Evolutionary conservation across 2,888 invertebrate species (phyloP).

Genomic region (Eupsilia transversa): DNA sequence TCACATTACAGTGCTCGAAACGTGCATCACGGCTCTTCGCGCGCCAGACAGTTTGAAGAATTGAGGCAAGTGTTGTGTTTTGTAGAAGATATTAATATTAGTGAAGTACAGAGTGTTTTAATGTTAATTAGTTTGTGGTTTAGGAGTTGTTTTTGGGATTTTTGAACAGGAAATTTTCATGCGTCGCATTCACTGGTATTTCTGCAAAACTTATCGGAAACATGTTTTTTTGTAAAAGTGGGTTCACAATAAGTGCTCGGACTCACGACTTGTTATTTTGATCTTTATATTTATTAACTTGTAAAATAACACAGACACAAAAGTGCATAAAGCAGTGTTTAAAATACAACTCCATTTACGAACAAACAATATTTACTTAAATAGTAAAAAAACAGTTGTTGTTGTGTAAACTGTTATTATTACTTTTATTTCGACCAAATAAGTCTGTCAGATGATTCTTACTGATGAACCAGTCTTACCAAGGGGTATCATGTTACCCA

Average conservation of each 20-base stretch:
- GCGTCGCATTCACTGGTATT: too few relatives aligned
- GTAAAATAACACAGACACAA: neutral
- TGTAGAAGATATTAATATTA: neutral
- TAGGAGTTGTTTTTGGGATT: neutral
- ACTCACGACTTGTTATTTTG: neutral
- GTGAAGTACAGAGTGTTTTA: neutral
- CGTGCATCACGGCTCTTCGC: conserved; percentile 5
- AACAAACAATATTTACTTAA: conserved; percentile 14
- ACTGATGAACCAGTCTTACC: neutral
- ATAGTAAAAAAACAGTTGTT: conserved; percentile 25
- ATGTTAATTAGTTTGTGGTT: neutral
- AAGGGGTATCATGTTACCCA: too few relatives aligned
- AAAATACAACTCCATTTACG: conserved; percentile 13
- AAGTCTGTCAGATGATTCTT: conserved; percentile 21
- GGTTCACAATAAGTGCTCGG: neutral
- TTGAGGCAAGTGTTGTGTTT: neutral
- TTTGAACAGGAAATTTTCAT: too few relatives aligned
- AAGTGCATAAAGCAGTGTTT: neutral
- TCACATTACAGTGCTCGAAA: neutral
- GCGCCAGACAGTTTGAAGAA: neutral
- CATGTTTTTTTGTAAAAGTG: neutral
- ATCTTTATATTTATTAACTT: neutral
- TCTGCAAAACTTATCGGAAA: neutral
- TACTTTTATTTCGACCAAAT: conserved; percentile 26
- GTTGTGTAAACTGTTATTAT: conserved; percentile 1